Evolutionary conservation across 64 coral and sea anemone genomes (phyloP).

Genomic region (Pachyseris speciosa): DNA sequence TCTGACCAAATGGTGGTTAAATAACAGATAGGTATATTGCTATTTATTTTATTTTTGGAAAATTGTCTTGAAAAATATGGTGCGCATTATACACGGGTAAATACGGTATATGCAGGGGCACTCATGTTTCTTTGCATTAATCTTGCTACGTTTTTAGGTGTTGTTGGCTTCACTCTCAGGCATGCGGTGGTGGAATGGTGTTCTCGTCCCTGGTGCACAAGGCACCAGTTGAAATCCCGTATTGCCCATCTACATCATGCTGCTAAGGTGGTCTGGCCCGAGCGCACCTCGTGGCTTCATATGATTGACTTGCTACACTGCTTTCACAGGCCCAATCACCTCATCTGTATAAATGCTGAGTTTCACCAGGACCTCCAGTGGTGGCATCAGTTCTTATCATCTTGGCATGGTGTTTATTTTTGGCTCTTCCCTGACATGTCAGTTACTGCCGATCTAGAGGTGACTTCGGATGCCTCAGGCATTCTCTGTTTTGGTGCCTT

Average conservation of each 20-base stretch:
- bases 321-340: slow-evolving; percentile 25
- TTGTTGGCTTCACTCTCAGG: too few species aligned
- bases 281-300: neutral
- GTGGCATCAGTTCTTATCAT: too few species aligned
- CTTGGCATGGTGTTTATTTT: too few species aligned
- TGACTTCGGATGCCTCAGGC: slow-evolving; percentile 4
- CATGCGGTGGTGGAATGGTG: too few species aligned
- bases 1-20: too few species aligned
- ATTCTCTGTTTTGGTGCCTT: neutral
- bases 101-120: too few species aligned
- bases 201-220: neutral
- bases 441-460: neutral
- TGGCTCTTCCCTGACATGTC: neutral
- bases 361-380: neutral
- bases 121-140: too few species aligned
- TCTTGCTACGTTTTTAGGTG: too few species aligned
- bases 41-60: too few species aligned
- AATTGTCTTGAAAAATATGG: too few species aligned
- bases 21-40: too few species aligned
- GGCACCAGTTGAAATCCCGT: slow-evolving; percentile 12
- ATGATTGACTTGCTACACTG: slow-evolving; percentile 45
- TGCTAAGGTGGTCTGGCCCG: slow-evolving; percentile 34
- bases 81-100: too few species aligned
- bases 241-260: slow-evolving; percentile 50
- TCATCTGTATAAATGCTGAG: slow-evolving; percentile 9